Base-by-base conservation (phyloP, 2,797 vertebrate species). In the Emydoidea blandingii region DNA sequence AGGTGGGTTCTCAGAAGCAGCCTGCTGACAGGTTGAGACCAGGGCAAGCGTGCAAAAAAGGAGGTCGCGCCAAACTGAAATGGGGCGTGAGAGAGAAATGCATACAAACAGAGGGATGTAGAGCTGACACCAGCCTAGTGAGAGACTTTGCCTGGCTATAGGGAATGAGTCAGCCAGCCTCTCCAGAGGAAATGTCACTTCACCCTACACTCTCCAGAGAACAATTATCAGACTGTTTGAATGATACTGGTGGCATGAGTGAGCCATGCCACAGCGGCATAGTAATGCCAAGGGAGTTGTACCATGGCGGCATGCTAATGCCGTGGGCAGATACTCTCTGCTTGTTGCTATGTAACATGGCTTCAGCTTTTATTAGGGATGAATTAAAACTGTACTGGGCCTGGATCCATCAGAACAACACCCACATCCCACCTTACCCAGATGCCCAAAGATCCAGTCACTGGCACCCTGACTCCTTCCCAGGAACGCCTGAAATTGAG, bases 141-240 rank as follows among this genome's bases (percentile, higher is more conserved):
- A 12, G 10, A 25, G 82, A 34, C 78, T 34, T 81, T 0, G 0
- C 9, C 29, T 37, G 14, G 41, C 81, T 56, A 27, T 90, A 83
- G 54, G 74, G 79, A 34, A 91, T 31, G 1, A 1, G 41, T 29
- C 49, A 2, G 5, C 81, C 79, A 1, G 1, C 59, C 5, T 50
- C 56, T 85, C 59, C 49, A 41, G 34, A 29, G n/a, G 37, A 80
- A 80, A 78, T 85, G 52, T 8, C 0, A 0, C 52, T 62, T 90
- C 86, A 65, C 29, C 59, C 5, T 11, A 89, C 92, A 89, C 89
- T 95, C 95, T 96, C 96, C 97, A 90, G 87, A 79, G 49, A 41
- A 41, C 72, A 76, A 53, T 85, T 41, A 53, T 88, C 31, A 74
- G 44, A 49, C 54, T 23, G 2, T 65, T 74, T 74, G 78, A 79